A percentile compares a stretch with the other conserved stretches of the same genome.
phyloP scores from a whole-genome alignment of 1,140 invertebrate species.

The Papilio dardanus region DNA sequence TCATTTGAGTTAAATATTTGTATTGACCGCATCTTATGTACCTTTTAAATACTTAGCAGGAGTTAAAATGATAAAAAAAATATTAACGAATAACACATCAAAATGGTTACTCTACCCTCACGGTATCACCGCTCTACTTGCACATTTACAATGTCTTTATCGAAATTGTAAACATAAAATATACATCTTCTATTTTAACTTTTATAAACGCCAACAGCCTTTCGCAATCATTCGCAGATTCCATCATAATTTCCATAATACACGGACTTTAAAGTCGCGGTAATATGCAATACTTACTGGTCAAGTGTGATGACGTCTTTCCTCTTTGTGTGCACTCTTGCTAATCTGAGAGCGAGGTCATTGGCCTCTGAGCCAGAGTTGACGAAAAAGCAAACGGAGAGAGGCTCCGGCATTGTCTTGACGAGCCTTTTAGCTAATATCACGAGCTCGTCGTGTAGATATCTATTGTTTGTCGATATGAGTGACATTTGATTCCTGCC shows the following conservation, averaged over 20 bases:
- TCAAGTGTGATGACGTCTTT: constrained; percentile 96
- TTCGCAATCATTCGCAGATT: constrained; percentile 9
- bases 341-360: constrained; percentile 96
- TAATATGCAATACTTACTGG: constrained; percentile 89
- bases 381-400: constrained; percentile 98
- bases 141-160: not conserved
- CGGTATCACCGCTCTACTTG: too few relatives aligned
- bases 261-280: not conserved
- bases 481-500: constrained; percentile 94
- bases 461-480: constrained; percentile 97
- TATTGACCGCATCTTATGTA: not conserved
- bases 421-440: constrained; percentile 94
- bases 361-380: constrained; percentile 99
- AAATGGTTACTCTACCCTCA: too few relatives aligned
- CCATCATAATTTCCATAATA: not conserved
- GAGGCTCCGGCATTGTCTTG: constrained; percentile 89
- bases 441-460: constrained; percentile 97
- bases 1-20: not conserved
- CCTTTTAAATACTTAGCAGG: not conserved
- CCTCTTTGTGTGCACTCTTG: constrained; percentile 93
- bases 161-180: not conserved
- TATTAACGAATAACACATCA: not conserved
- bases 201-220: constrained; percentile 25
- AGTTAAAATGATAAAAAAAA: not conserved
- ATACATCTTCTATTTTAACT: not conserved